Evolutionary conservation across 2,797 vertebrate species (phyloP), one percentile per base, ranked within the genome.

Genomic region (Gymnopithys bicolor): DNA sequence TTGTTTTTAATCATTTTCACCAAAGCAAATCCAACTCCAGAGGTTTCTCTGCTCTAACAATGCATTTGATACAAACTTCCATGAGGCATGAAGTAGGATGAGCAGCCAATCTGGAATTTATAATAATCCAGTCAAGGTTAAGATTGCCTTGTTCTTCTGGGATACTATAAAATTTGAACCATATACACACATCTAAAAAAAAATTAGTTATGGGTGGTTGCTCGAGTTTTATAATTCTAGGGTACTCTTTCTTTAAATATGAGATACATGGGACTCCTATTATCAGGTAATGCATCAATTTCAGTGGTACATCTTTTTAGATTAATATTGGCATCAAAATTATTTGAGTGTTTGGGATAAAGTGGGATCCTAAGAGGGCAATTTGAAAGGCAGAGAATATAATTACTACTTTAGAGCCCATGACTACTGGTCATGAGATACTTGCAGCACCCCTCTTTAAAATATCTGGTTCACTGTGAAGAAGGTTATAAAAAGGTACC

Each of bases 91-190:
- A 83, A 89, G 89, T 25, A 89, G 93, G 71, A 74, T 71, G 89
- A 84, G 87, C 79, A 96, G 82, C 86, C 79, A 90, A 56, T 93
- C 96, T 90, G 83, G 76, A 94, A 96, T 88, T 97, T 77, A 70
- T 86, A 92, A 94, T 89, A 95, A 94, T 85, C 77, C 76, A 84
- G 77, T 93, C 70, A 90, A 94, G 79, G 91, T 97, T 89, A 93
- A 91, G 80, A 74, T 87, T 92, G 84, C 55, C 89, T 89, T 94
- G 58, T 85, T 95, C 93, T 95, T 51, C 46, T 94, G 94, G 92
- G 93, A 86, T 59, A n/a, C 76, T 90, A 84, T 73, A 95, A 88
- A 94, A 87, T 93, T 93, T 87, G 68, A 94, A 90, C 79, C 68
- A 80, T 79, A 62, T 84, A 51, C 69, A 64, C 95, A 92, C 43